Percentiles rank a stretch among this genome's conserved stretches.
Conservation (phyloP, 2,888 invertebrate species). For the Pycnomerus fuliginosus region DNA sequence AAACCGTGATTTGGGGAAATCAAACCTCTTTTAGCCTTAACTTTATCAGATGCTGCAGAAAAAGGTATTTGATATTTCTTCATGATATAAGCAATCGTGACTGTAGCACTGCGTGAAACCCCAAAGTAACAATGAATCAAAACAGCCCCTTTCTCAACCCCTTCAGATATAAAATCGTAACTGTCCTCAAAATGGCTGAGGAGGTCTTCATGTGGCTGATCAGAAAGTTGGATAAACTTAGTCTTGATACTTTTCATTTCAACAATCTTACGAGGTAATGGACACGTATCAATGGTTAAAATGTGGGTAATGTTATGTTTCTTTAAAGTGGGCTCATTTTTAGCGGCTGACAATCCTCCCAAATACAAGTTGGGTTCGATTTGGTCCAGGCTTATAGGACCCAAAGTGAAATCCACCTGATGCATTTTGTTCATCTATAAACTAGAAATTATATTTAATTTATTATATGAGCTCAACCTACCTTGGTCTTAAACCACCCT, state of each 20-base stretch:
- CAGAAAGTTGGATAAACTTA: conserved; percentile 79
- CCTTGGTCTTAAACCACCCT: no score
- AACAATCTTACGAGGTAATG: conserved; percentile 72
- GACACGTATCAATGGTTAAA: conserved; percentile 81
- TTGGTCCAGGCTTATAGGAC: conserved; percentile 58
- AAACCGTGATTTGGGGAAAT: conserved; percentile 83
- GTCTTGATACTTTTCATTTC: conserved; percentile 66
- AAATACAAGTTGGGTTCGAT: conserved; percentile 60
- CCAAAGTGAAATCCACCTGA: conserved; percentile 28
- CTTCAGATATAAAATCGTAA: conserved; percentile 73
- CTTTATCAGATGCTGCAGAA: conserved; percentile 67
- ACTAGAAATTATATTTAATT: no score
- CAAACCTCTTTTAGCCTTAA: conserved; percentile 69
- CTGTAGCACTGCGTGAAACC: conserved; percentile 84
- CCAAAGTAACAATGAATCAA: conserved; percentile 92
- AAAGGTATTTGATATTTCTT: conserved; percentile 74
- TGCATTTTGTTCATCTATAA: no score
- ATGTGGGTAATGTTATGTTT: conserved; percentile 72
- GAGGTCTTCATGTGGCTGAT: conserved; percentile 82
- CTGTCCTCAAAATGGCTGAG: conserved; percentile 77
- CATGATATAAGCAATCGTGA: conserved; percentile 87
- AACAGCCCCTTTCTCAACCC: conserved; percentile 64
- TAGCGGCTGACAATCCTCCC: conserved; percentile 79
- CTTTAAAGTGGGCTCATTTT: conserved; percentile 67
- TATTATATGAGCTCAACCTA: no score